Conservation (phyloP, 1,140 invertebrate species). For the Helicoverpa armigera region DNA sequence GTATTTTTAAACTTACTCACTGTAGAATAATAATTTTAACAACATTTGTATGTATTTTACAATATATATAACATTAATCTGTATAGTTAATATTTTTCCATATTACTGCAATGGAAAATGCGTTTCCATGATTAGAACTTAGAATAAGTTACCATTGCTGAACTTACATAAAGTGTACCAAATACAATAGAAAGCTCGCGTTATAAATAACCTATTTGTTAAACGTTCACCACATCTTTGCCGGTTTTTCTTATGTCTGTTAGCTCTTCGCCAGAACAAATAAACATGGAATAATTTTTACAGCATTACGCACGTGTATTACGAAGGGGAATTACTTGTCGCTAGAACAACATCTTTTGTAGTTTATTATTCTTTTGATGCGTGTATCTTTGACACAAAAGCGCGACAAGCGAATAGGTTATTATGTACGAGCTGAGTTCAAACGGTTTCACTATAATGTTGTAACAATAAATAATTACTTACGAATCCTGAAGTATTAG, state of each 20-base stretch:
- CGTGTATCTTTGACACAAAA: constrained; percentile 41
- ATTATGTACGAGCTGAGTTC: background rate
- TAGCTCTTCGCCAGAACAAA: constrained; percentile 34
- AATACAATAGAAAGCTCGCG: background rate
- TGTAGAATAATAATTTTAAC: background rate
- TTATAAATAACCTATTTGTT: background rate
- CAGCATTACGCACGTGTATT: constrained; percentile 35
- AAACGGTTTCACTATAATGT: constrained; percentile 1
- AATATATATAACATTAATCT: too few relatives aligned
- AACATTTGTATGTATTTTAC: background rate
- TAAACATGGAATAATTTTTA: constrained; percentile 56
- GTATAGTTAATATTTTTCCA: too few relatives aligned
- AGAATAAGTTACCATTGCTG: too few relatives aligned
- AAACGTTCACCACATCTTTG: background rate
- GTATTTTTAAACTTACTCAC: too few relatives aligned
- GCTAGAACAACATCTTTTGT: constrained; percentile 29
- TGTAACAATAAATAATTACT: background rate
- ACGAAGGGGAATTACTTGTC: constrained; percentile 40
- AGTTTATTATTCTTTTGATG: constrained; percentile 44
- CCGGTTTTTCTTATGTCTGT: constrained; percentile 29
- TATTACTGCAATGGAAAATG: too few relatives aligned
- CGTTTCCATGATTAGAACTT: too few relatives aligned
- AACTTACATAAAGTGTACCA: background rate
- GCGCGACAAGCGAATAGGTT: constrained; percentile 12
- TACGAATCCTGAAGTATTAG: too few relatives aligned